Evolutionary conservation across 2,888 invertebrate genomes (phyloP).

Genomic region (Rotaria socialis): DNA sequence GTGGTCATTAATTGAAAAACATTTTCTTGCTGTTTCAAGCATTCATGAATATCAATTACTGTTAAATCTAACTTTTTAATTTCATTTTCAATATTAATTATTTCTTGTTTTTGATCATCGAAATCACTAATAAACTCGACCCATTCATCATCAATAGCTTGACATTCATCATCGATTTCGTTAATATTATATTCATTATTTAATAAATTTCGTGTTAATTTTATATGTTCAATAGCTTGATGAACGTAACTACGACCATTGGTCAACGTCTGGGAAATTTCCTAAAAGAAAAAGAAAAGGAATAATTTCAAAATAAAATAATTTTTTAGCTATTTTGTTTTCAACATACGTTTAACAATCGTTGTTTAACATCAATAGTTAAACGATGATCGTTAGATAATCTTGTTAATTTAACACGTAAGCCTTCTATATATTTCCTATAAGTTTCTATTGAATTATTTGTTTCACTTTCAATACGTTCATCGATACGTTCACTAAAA

Average conservation of each 20-base stretch:
- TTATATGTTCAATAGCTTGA: not conserved
- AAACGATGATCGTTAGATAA: not conserved
- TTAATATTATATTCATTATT: not conserved
- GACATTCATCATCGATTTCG: conserved; percentile 27
- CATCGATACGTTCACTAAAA: not conserved
- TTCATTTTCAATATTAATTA: not conserved
- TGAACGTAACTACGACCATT: not conserved
- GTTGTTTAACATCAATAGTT: conserved; percentile 14
- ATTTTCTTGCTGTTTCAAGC: not conserved
- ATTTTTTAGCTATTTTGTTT: no score
- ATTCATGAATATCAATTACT: not conserved
- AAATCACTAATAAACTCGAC: not conserved
- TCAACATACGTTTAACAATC: not conserved
- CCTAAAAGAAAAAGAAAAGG: not conserved
- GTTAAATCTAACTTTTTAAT: not conserved
- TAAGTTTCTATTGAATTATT: conserved; percentile 24
- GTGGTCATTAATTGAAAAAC: not conserved
- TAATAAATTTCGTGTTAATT: not conserved
- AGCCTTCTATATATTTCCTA: not conserved
- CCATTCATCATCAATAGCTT: conserved; percentile 32
- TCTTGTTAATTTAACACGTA: not conserved
- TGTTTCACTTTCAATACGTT: conserved; percentile 25
- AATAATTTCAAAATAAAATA: not conserved
- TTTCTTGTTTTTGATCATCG: not conserved
- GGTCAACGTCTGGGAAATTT: not conserved